Percentiles rank a stretch among this genome's conserved stretches.
These are phyloP conservation scores for Halcyon chelicuti DNA, from an alignment of 2,797 vertebrate genomes.

Conservation along the genomic window DNA sequence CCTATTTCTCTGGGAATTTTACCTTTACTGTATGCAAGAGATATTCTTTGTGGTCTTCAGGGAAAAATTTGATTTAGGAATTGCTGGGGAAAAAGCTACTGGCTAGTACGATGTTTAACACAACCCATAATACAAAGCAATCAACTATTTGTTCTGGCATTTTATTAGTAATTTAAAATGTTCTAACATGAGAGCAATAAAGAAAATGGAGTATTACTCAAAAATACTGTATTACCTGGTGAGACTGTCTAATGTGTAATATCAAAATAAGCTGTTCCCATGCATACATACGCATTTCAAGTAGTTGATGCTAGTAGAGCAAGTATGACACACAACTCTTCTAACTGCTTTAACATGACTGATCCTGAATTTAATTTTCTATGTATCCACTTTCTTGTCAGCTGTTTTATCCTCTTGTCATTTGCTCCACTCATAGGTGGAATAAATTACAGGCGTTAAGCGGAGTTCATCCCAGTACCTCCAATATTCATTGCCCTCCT, in stretches of 20 bases:
- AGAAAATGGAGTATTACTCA: constrained; percentile 7
- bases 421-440: not conserved
- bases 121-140: not conserved
- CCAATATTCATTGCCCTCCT: not conserved
- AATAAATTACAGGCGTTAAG: not conserved
- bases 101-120: constrained; percentile 18
- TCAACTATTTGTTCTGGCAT: constrained; percentile 22
- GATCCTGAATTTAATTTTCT: not conserved
- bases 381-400: not conserved
- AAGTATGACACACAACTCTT: not conserved
- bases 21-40: not conserved
- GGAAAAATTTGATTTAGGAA: constrained; percentile 43
- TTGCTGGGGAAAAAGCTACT: not conserved
- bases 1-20: not conserved
- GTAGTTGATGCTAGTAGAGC: not conserved
- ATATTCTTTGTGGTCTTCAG: constrained; percentile 7
- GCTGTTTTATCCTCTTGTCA: not conserved
- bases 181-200: constrained; percentile 45
- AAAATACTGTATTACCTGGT: not conserved
- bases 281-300: not conserved
- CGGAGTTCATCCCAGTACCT: not conserved
- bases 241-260: not conserved
- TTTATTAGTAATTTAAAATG: constrained; percentile 63
- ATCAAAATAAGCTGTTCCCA: not conserved
- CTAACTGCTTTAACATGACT: not conserved